Evolutionary conservation across 2,113 vertebrate genomes (phyloP).

Genomic region (Thunnus maccoyii): DNA sequence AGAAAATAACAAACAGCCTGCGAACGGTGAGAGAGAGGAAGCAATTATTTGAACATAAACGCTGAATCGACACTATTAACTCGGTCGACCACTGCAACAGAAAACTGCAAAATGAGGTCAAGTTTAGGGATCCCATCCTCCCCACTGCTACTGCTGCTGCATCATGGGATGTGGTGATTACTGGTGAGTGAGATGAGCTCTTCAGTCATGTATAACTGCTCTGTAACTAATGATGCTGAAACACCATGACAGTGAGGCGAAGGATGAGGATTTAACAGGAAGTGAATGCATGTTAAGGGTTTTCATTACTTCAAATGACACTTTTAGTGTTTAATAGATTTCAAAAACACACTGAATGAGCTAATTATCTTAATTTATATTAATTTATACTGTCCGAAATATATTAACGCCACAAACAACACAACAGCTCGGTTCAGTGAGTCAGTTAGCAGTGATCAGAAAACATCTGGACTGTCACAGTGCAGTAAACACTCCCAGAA

Average conservation of each 20-base stretch:
- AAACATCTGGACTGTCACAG: conserved; percentile 62
- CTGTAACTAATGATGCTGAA: conserved; percentile 2
- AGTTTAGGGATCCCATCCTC: background rate
- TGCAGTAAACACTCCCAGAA: conserved; percentile 55
- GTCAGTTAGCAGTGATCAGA: conserved; percentile 19
- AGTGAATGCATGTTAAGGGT: background rate
- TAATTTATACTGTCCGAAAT: background rate
- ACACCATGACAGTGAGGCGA: conserved; percentile 3
- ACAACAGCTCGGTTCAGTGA: conserved; percentile 22
- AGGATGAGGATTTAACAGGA: background rate
- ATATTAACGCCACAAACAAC: conserved; percentile 1
- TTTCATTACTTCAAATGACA: background rate
- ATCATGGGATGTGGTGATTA: conserved; percentile 42
- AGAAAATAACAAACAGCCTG: background rate
- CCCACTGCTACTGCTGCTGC: conserved; percentile 2
- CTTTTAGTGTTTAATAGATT: background rate
- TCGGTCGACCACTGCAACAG: conserved; percentile 9
- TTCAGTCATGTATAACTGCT: conserved; percentile 7
- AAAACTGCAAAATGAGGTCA: conserved; percentile 55
- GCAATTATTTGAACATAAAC: conserved; percentile 35
- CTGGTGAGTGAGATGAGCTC: conserved; percentile 12
- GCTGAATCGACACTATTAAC: conserved; percentile 22
- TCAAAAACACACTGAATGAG: background rate
- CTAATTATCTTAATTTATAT: background rate
- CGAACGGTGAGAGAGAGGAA: background rate